Conservation (phyloP, 2,113 vertebrate genomes). For the Macquaria australasica region DNA sequence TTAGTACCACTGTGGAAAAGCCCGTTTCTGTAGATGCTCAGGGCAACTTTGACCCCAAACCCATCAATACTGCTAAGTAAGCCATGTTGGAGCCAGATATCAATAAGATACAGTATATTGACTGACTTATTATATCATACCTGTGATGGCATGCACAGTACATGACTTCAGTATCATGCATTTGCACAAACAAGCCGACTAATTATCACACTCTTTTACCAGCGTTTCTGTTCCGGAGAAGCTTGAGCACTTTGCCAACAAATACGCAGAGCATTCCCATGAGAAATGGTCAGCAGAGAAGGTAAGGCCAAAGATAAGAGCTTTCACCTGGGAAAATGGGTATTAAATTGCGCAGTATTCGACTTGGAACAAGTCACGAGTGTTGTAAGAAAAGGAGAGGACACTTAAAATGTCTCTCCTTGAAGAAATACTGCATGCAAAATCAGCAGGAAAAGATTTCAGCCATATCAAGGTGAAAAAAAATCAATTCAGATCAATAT, state of each 20-base stretch:
- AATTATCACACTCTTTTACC: constrained; percentile 50
- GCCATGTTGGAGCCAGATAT: constrained; percentile 17
- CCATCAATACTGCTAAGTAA: constrained; percentile 86
- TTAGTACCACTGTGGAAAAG: constrained; percentile 90
- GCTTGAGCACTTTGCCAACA: constrained; percentile 94
- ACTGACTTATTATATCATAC: neutral
- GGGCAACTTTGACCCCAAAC: constrained; percentile 98
- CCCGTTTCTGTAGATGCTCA: constrained; percentile 92
- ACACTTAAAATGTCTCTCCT: constrained; percentile 3
- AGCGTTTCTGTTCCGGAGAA: constrained; percentile 97
- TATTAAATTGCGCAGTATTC: constrained; percentile 30
- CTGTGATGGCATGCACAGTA: neutral
- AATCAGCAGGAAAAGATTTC: constrained; percentile 23
- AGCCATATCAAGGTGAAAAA: neutral
- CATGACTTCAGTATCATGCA: neutral
- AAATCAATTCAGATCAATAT: constrained; percentile 14
- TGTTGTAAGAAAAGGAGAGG: neutral
- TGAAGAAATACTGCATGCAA: neutral
- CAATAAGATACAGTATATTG: constrained; percentile 2
- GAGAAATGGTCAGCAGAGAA: constrained; percentile 98
- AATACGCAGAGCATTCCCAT: constrained; percentile 94
- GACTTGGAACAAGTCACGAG: neutral
- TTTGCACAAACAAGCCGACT: constrained; percentile 30
- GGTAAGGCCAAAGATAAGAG: constrained; percentile 82
- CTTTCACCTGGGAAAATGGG: constrained; percentile 11